Evolutionary conservation across 1,140 invertebrate species (phyloP).

Genomic region (Phthorimaea operculella): DNA sequence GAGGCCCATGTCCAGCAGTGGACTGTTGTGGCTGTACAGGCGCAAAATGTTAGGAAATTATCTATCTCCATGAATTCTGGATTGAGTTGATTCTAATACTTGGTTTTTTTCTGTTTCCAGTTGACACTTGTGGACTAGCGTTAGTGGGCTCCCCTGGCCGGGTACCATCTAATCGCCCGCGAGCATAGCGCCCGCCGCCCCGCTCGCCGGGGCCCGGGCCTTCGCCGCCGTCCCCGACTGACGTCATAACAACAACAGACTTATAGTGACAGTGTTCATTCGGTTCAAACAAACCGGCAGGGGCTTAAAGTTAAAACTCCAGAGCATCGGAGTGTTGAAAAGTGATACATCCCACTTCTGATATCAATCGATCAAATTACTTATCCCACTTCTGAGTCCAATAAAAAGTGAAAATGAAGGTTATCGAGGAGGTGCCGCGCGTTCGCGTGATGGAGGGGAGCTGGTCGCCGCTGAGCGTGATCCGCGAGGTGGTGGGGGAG

Average conservation of each 20-base stretch:
- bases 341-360: too few species aligned
- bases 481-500: slow-evolving; percentile 68
- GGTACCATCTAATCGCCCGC: slow-evolving; percentile 30
- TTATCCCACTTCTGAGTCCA: too few species aligned
- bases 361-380: too few species aligned
- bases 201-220: slow-evolving; percentile 14
- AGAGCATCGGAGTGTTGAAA: not conserved
- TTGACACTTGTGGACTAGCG: slow-evolving; percentile 60
- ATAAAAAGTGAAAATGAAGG: slow-evolving; percentile 54
- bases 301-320: not conserved
- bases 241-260: not conserved
- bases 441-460: slow-evolving; percentile 72
- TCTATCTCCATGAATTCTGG: too few species aligned
- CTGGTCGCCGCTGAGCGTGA: slow-evolving; percentile 68
- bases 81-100: too few species aligned
- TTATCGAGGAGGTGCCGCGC: slow-evolving; percentile 70
- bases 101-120: slow-evolving; percentile 15
- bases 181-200: slow-evolving; percentile 28
- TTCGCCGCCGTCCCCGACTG: slow-evolving; percentile 26
- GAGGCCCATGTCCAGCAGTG: too few species aligned
- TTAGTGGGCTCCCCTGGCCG: slow-evolving; percentile 35
- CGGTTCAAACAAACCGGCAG: too few species aligned
- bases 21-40: too few species aligned
- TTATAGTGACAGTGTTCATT: not conserved
- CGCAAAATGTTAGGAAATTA: too few species aligned